These are phyloP conservation scores for Drosophila antonietae DNA, from an alignment of 2,888 invertebrate genomes.

Conservation along the genomic window DNA sequence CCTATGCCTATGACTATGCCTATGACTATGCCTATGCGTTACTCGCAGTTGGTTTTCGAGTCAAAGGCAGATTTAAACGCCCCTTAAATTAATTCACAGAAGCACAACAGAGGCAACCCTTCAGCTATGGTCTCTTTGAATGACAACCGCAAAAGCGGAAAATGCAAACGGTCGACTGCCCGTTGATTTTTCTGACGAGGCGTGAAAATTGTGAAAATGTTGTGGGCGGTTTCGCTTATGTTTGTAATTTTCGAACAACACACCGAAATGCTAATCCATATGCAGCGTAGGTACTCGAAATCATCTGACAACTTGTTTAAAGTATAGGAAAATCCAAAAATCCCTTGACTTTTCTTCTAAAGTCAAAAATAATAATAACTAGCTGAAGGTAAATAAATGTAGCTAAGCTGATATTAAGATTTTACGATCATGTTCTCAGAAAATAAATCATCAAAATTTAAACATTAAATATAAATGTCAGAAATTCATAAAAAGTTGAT, in stretches of 20 bases:
- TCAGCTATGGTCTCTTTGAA: constrained; percentile 7
- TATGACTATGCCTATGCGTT: background rate
- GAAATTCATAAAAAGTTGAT: too few species aligned
- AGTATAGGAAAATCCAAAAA: constrained; percentile 7
- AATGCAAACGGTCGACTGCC: constrained; percentile 66
- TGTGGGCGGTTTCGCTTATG: constrained; percentile 71
- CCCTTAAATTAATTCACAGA: constrained; percentile 77
- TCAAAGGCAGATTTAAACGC: constrained; percentile 81
- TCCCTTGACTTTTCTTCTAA: background rate
- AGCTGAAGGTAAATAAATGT: background rate
- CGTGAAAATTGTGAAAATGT: constrained; percentile 73
- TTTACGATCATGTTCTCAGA: background rate
- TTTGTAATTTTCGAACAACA: constrained; percentile 51
- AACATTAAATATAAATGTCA: background rate
- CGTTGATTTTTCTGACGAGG: constrained; percentile 55
- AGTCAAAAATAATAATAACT: background rate
- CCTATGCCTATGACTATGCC: background rate
- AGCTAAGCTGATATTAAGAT: constrained; percentile 6
- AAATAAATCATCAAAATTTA: background rate
- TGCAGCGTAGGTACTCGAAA: constrained; percentile 47
- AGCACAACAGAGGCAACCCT: constrained; percentile 44
- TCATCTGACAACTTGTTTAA: constrained; percentile 67
- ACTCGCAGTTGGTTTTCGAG: background rate
- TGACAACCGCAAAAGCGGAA: constrained; percentile 74
- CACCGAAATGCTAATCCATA: constrained; percentile 49